Evolutionary conservation across 2,797 vertebrate species (phyloP), one percentile per base, ranked within the genome.

Genomic region (Typhlichthys subterraneus): DNA sequence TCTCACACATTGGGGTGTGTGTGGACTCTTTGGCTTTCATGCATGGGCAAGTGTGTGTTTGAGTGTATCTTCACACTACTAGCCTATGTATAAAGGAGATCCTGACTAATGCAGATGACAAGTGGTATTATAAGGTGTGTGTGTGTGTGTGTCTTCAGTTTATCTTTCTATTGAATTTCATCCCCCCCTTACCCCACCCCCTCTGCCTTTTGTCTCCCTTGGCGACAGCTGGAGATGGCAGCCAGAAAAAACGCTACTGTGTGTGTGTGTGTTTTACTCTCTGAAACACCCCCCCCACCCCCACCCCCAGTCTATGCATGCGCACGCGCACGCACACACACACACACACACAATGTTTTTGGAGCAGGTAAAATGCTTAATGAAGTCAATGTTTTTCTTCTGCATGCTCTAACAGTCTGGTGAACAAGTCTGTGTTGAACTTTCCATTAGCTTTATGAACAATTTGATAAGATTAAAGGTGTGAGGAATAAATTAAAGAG

Each of bases 171-270:
- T 90, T 92, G 82, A 90, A 58, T 50, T 12, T 48, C n/a, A 55
- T n/a, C 52, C 46, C 23, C 59, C 58, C 68, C 79, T 85, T 83
- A 87, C 81, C 65, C 54, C 85, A 7, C 57, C 55, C 13, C 68
- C 82, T 74, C 78, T 81, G 79, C 84, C 91, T 79, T 92, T 94
- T 94, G 93, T 94, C 88, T 91, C 80, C 75, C 56, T 49, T 82
- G 78, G 63, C 79, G 93, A 90, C 91, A 91, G 91, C 95, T 94
- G 94, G 92, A 93, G 89, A 79, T 82, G 83, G 84, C 88, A 90
- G 87, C 78, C 77, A 80, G 73, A 59, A 63, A 76, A 78, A 85
- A 59, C 46, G 42, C 67, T 70, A 66, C 12, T 42, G 14, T 33
- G 51, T 29, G 54, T 57, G 54, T 57, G 54, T 56, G 52, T n/a